Conservation (phyloP, 2,797 vertebrate genomes). For the Gastrophryne carolinensis region DNA sequence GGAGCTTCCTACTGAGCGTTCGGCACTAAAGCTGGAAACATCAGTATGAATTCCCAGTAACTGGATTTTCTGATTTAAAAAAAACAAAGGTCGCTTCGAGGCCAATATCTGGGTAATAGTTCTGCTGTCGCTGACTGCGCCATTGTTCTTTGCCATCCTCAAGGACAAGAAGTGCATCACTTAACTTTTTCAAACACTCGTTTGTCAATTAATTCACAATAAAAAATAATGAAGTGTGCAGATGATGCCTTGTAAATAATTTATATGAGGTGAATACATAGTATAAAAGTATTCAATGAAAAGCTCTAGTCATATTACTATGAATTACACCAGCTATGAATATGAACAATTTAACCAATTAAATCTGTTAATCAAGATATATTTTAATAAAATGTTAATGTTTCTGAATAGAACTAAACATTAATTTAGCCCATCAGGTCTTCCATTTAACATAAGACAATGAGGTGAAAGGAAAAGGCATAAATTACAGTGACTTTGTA, state of each 20-base stretch:
- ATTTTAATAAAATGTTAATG: conserved; percentile 6
- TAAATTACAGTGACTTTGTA: neutral
- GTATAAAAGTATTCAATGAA: neutral
- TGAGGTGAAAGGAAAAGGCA: neutral
- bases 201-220: conserved; percentile 34
- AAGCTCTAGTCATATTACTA: conserved; percentile 5
- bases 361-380: conserved; percentile 1
- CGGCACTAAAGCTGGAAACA: conserved; percentile 53
- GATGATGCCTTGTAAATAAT: conserved; percentile 4
- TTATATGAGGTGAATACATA: conserved; percentile 16
- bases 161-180: conserved; percentile 18
- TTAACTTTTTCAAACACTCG: neutral
- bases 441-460: neutral
- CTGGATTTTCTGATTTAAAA: conserved; percentile 46
- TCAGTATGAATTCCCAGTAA: conserved; percentile 55
- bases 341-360: conserved; percentile 5
- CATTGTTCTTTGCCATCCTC: neutral
- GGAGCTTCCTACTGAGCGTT: conserved; percentile 47
- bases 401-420: neutral
- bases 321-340: neutral
- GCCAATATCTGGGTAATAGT: conserved; percentile 18
- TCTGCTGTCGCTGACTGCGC: conserved; percentile 3
- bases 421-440: neutral
- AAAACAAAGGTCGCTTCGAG: conserved; percentile 37
- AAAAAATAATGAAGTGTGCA: conserved; percentile 16